Evolutionary conservation across 2,888 invertebrate species (phyloP), one percentile per base, ranked within the genome.

Genomic region (Baccha elongata): DNA sequence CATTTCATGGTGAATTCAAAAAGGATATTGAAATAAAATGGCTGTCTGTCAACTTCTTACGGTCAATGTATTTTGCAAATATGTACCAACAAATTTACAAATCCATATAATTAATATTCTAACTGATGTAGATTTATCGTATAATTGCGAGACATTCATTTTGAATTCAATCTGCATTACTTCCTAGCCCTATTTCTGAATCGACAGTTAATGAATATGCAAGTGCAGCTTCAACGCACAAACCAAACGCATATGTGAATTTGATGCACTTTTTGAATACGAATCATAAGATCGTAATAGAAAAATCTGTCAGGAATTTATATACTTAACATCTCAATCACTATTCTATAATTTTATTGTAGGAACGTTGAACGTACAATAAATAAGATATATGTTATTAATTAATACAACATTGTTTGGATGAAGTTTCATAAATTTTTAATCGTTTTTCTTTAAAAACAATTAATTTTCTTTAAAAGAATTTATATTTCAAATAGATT

Each of bases 141-240:
- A n/a, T n/a, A n/a, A n/a, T n/a, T n/a, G n/a, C n/a, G n/a, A n/a
- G n/a, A n/a, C n/a, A n/a, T n/a, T n/a, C n/a, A n/a, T n/a, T 13
- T 26, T 3, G 1, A 15, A 26, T 26, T 52, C 15, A 6, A 11
- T 17, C 2, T 11, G 46, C 44, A 53, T 65, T n/a, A 64, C 35
- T 64, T 72, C 53, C 64, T 44, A 7, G 10, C 64, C 72, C 53
- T n/a, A 55, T 55, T 21, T 21, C n/a, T 13, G n/a, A 21, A 62
- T 15, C 8, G 17, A 6, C 21, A 15, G 19, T 8, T 48, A 8
- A 48, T 73, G 73, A 65, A 46, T 73, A 73, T 65, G 32, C 1
- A 8, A 50, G 32, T 32, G 15, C 29, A n/a, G n/a, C n/a, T n/a
- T n/a, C n/a, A 32, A 2, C 6, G 5, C 32, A 17, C 46, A 55